phyloP scores from a whole-genome alignment of 2,888 invertebrate species.

The Seira ritae region DNA sequence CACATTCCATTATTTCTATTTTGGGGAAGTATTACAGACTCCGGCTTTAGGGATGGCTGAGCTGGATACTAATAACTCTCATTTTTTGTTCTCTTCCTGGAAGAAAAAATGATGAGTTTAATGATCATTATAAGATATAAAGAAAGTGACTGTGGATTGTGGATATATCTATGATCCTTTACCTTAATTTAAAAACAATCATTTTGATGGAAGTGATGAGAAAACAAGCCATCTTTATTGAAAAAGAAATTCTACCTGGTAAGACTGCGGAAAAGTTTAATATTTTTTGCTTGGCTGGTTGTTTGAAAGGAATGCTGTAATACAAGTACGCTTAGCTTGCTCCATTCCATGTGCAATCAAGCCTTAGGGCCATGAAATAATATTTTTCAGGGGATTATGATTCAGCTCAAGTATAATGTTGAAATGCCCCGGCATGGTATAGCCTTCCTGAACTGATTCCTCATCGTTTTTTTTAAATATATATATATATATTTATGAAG shows the following conservation, averaged over 20 bases:
- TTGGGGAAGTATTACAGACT: background rate
- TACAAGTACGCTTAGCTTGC: background rate
- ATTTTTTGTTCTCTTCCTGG: background rate
- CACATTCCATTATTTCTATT: background rate
- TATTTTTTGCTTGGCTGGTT: background rate
- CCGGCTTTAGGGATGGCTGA: background rate
- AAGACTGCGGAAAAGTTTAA: background rate
- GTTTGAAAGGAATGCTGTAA: background rate
- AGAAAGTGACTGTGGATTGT: no score
- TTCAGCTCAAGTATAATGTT: background rate
- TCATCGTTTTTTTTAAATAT: background rate
- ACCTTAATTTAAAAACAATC: conserved; percentile 31
- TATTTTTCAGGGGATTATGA: background rate
- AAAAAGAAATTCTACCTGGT: background rate
- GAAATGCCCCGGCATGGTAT: background rate
- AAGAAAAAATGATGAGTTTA: no score
- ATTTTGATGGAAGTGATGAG: conserved; percentile 8
- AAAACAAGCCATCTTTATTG: conserved; percentile 2
- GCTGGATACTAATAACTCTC: background rate
- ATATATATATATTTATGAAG: no score
- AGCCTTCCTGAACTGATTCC: background rate
- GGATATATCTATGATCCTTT: background rate
- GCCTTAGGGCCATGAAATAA: conserved; percentile 18
- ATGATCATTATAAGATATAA: no score
- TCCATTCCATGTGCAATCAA: background rate